Percentiles rank a stretch among this genome's conserved stretches.
Evolutionary conservation across 2,888 invertebrate species (phyloP).

Genomic region (Tinea trinotella): DNA sequence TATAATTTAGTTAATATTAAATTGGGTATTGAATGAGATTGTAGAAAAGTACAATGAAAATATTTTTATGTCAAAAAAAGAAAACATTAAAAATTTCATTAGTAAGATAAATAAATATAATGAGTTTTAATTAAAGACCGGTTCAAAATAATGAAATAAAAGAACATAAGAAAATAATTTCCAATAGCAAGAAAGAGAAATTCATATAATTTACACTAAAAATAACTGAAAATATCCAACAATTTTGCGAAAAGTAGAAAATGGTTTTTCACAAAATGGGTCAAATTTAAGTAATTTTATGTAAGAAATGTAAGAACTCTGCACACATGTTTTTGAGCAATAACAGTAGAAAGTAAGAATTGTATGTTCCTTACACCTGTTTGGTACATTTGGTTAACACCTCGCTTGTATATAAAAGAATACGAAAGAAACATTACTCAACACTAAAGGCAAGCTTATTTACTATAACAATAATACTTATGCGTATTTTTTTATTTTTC

Average conservation of each 20-base stretch:
- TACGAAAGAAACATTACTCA: not conserved
- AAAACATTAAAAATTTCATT: not conserved
- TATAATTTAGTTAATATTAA: no score
- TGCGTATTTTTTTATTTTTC: no score
- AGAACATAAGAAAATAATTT: not conserved
- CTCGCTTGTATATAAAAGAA: not conserved
- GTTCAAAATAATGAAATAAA: not conserved
- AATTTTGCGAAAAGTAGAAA: conserved; percentile 12
- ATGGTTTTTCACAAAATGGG: not conserved
- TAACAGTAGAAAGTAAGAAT: conserved; percentile 2
- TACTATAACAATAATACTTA: no score
- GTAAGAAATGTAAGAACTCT: not conserved
- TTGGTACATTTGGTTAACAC: not conserved
- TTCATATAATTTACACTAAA: not conserved
- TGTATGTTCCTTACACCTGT: not conserved
- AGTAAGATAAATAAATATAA: not conserved
- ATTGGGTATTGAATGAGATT: not conserved
- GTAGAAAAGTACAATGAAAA: no score
- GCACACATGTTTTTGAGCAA: conserved; percentile 6
- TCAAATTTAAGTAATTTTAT: conserved; percentile 10
- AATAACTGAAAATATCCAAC: not conserved
- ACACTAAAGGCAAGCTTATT: no score
- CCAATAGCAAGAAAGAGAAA: not conserved
- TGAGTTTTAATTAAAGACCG: not conserved
- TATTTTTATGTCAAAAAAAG: no score